Conservation (phyloP, 2,888 invertebrate species). For the Oscheius myriophilus region DNA sequence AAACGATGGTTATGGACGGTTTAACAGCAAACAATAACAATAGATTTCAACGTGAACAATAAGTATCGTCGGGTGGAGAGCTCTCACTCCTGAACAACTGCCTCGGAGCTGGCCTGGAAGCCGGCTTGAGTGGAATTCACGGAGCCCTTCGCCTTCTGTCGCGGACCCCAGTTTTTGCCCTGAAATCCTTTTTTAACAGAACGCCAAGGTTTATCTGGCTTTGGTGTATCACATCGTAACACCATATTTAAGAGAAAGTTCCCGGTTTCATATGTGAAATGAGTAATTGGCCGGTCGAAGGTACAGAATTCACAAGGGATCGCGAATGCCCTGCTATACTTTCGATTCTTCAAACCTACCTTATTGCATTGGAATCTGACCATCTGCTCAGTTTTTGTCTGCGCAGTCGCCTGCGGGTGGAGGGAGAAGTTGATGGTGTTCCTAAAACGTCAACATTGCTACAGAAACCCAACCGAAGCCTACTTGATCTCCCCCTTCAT, state of each 20-base stretch:
- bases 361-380: slow-evolving; percentile 69
- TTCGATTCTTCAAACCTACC: slow-evolving; percentile 27
- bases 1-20: too few relatives aligned
- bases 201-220: too few relatives aligned
- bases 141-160: slow-evolving; percentile 69
- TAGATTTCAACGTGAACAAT: too few relatives aligned
- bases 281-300: too few relatives aligned
- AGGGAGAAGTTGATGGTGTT: slow-evolving; percentile 57
- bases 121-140: slow-evolving; percentile 64
- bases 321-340: too few relatives aligned
- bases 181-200: not conserved
- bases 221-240: not conserved
- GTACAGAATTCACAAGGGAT: too few relatives aligned
- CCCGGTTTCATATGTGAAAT: too few relatives aligned
- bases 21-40: too few relatives aligned
- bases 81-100: not conserved
- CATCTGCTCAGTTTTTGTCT: slow-evolving; percentile 56
- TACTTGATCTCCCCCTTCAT: slow-evolving; percentile 30
- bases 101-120: slow-evolving; percentile 39
- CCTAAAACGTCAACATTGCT: slow-evolving; percentile 36
- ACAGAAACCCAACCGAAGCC: not conserved
- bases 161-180: slow-evolving; percentile 70
- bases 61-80: too few relatives aligned
- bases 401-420: slow-evolving; percentile 58
- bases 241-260: too few relatives aligned